A percentile compares a stretch with the other conserved stretches of the same genome.
phyloP scores from a whole-genome alignment of 2,888 invertebrate genomes.

The Sycophila texana region DNA sequence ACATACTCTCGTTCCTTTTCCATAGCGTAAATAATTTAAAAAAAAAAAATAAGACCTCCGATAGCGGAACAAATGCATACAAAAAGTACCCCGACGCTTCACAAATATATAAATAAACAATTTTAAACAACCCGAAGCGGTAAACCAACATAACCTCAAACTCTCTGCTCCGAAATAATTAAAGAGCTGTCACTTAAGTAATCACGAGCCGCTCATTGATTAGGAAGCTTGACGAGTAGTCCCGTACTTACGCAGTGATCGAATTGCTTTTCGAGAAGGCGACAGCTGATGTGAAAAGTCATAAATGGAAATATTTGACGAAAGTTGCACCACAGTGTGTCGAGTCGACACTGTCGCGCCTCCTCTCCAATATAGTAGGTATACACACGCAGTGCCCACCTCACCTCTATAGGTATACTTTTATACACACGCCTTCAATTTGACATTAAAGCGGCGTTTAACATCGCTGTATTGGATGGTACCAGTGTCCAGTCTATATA shows the following conservation, averaged over 20 bases:
- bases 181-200: neutral
- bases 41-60: no score
- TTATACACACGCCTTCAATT: neutral
- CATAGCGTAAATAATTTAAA: no score
- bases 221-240: neutral
- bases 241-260: conserved; percentile 44
- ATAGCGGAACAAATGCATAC: no score
- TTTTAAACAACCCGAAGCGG: conserved; percentile 37
- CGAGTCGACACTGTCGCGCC: conserved; percentile 41
- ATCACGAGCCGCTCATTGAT: neutral
- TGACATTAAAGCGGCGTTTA: neutral
- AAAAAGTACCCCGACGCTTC: neutral
- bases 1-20: no score
- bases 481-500: neutral
- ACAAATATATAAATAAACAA: conserved; percentile 18
- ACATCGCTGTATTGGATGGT: neutral
- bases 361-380: neutral
- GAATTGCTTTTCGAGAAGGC: conserved; percentile 26
- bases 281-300: conserved; percentile 39
- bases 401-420: no score
- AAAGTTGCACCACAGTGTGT: conserved; percentile 47
- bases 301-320: conserved; percentile 52
- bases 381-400: no score
- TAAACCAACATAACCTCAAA: conserved; percentile 47
- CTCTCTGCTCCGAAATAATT: neutral